phyloP scores from a whole-genome alignment of 2,113 vertebrate genomes.

The Cromileptes altivelis region DNA sequence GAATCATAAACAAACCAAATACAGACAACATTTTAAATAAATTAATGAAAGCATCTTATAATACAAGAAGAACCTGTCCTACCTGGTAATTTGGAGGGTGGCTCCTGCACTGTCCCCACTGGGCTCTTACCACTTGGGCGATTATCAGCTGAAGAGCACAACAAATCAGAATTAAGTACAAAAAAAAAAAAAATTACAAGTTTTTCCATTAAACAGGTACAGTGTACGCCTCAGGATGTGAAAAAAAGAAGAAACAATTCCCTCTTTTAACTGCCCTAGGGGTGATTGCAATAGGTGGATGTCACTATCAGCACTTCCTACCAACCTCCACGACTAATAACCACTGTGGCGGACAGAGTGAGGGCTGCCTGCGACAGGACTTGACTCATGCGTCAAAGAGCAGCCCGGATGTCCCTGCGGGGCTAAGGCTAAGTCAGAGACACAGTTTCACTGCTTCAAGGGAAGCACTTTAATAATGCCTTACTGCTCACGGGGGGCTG shows the following conservation, averaged over 20 bases:
- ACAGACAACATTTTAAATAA: background rate
- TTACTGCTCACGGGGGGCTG: constrained; percentile 53
- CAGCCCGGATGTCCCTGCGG: constrained; percentile 31
- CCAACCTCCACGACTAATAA: constrained; percentile 31
- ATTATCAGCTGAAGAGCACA: constrained; percentile 88
- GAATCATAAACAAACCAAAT: background rate
- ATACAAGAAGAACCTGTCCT: constrained; percentile 6
- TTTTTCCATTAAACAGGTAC: background rate
- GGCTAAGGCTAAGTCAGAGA: constrained; percentile 37
- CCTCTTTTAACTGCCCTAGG: constrained; percentile 23
- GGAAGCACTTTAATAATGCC: constrained; percentile 70
- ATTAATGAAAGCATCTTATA: background rate
- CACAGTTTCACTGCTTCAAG: constrained; percentile 50
- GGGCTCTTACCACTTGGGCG: constrained; percentile 91
- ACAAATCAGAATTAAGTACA: constrained; percentile 18
- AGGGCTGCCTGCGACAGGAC: constrained; percentile 36
- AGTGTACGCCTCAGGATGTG: background rate
- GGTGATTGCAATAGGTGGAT: constrained; percentile 23
- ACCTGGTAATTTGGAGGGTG: constrained; percentile 90
- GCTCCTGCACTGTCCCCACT: constrained; percentile 91
- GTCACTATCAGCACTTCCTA: constrained; percentile 46
- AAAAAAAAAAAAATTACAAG: background rate
- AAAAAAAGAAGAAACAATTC: constrained; percentile 21
- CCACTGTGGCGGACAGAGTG: constrained; percentile 30
- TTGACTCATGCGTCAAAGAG: constrained; percentile 49